Evolutionary conservation across 2,888 invertebrate genomes (phyloP).

Genomic region (Euproctis similis): DNA sequence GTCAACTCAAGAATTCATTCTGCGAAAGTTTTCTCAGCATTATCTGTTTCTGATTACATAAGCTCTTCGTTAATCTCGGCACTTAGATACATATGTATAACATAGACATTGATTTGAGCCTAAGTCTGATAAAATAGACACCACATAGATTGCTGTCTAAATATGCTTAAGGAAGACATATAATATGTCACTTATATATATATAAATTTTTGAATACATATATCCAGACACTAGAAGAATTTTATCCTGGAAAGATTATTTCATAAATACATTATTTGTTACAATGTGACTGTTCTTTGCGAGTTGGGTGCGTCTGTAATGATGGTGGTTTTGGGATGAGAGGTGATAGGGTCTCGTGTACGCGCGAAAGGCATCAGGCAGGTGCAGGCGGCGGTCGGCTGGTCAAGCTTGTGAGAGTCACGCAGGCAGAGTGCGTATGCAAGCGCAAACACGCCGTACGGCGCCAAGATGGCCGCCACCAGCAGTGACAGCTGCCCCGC

Average conservation of each 20-base stretch:
- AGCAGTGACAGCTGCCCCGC: slow-evolving; percentile 69
- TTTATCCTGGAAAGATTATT: not conserved
- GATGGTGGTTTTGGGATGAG: slow-evolving; percentile 1
- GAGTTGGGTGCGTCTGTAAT: slow-evolving; percentile 9
- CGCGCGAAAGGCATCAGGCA: slow-evolving; percentile 2
- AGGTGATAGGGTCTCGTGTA: slow-evolving; percentile 1
- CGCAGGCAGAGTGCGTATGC: slow-evolving; percentile 48
- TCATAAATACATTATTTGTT: slow-evolving; percentile 8
- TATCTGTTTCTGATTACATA: too few relatives aligned
- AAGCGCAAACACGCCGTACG: slow-evolving; percentile 52
- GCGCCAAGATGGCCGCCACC: slow-evolving; percentile 47
- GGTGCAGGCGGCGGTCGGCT: not conserved
- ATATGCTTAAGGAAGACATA: too few relatives aligned
- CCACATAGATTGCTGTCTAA: too few relatives aligned
- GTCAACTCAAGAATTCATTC: too few relatives aligned
- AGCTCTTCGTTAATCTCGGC: slow-evolving; percentile 6
- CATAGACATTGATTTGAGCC: slow-evolving; percentile 15
- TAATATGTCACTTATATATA: too few relatives aligned
- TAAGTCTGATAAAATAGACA: too few relatives aligned
- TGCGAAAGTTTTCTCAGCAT: too few relatives aligned
- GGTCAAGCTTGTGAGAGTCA: slow-evolving; percentile 4
- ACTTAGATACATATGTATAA: slow-evolving; percentile 9
- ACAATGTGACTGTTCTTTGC: slow-evolving; percentile 6
- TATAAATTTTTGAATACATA: too few relatives aligned
- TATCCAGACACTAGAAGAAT: too few relatives aligned